Evolutionary conservation across 2,113 vertebrate genomes (phyloP).

Genomic region (Hiodon tergisus): DNA sequence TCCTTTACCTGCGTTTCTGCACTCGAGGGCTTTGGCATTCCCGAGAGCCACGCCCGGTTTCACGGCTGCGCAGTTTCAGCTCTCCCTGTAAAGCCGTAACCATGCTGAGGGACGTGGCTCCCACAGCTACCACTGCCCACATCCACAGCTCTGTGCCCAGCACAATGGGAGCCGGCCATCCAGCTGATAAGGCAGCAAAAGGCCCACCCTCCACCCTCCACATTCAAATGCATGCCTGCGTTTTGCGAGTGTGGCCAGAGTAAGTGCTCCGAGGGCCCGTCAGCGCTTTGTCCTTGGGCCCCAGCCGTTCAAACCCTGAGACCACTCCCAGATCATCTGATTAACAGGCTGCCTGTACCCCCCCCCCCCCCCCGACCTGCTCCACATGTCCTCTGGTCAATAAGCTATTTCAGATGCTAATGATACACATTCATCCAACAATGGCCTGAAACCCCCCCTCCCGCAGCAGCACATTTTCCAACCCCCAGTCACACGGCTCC

Average conservation of each 20-base stretch:
- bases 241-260: background rate
- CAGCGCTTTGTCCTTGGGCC: background rate
- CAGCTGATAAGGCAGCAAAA: too few species aligned
- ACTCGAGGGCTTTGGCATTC: background rate
- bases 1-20: too few species aligned
- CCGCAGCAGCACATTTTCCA: constrained; percentile 36
- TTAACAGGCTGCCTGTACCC: constrained; percentile 1
- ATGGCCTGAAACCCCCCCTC: constrained; percentile 43
- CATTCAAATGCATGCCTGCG: too few species aligned
- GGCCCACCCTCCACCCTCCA: too few species aligned
- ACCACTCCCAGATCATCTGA: constrained; percentile 17
- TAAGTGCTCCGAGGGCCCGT: background rate
- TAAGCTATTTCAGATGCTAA: constrained; percentile 62
- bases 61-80: background rate
- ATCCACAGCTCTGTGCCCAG: background rate
- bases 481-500: constrained; percentile 30
- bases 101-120: background rate
- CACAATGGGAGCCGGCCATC: too few species aligned
- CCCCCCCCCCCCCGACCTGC: constrained; percentile 19
- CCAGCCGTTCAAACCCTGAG: background rate
- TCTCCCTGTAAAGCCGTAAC: background rate
- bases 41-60: background rate
- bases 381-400: constrained; percentile 36
- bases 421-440: constrained; percentile 52
- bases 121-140: background rate